Base-by-base conservation (phyloP, 2,888 invertebrate genomes). In the Mythimna albipuncta region DNA sequence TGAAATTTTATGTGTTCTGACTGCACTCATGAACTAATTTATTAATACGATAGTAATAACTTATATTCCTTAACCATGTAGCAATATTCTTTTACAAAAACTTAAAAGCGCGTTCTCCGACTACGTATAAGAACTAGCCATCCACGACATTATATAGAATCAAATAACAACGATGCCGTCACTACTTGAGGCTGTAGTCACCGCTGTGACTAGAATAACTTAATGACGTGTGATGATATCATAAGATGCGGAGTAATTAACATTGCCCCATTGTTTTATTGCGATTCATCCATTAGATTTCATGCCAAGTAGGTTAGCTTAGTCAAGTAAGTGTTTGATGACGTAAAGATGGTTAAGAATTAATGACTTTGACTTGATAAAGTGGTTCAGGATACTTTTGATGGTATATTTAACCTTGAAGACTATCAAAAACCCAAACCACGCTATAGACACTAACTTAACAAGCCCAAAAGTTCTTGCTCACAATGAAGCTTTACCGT, bases 161-260 rank as follows among this genome's bases (percentile, higher is more conserved):
- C 9, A 61, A 73, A 58, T 32, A 72, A 62, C 21, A 41, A 44
- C 58, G 50, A 65, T 87, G 72, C 81, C 81, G 80, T 77, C 86
- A 86, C 68, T 41, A 41, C 54, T 50, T 41, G 57, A 58, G 65
- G 55, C 58, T 65, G 63, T 71, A 72, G 64, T 79, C 73, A 75
- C 54, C 32, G 26, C 47, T 77, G 82, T 87, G 85, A 82, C 77
- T 77, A 21, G 87, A 86, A 82, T 87, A 65, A 66, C 59, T 72
- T 79, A 81, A 81, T 83, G 81, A 85, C 85, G 84, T 76, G 55
- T 55, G 67, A 66, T 88, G 88, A 87, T 79, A 83, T 88, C 87
- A 87, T 69, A 13, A 72, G 64, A 78, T 71, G 74, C 63, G 75
- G 16, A 58, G 61, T 82, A 67, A 75, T 75, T 69, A 83, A 67